phyloP scores from a whole-genome alignment of 2,797 vertebrate genomes.

The Mico argentatus region DNA sequence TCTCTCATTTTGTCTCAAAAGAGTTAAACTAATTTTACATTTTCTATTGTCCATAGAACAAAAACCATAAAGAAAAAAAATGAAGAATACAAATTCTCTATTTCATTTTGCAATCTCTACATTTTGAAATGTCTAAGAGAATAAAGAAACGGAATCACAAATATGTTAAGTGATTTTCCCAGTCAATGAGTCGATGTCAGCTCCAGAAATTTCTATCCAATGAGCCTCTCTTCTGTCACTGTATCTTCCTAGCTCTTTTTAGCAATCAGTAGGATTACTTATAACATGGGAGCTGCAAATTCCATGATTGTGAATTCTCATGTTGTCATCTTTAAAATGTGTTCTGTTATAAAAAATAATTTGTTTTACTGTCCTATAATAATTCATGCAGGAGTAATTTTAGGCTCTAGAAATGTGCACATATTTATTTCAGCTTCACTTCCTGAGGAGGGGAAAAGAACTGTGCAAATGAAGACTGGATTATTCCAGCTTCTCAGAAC shows the following conservation, averaged over 20 bases:
- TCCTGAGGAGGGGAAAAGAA: neutral
- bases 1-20: slow-evolving; percentile 7
- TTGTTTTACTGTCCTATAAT: neutral
- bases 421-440: neutral
- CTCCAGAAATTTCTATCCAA: slow-evolving; percentile 42
- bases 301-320: neutral
- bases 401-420: neutral
- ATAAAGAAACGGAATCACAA: neutral
- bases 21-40: slow-evolving; percentile 9
- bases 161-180: neutral
- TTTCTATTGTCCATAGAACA: neutral
- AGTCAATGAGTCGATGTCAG: neutral
- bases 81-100: neutral
- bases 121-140: neutral
- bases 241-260: neutral
- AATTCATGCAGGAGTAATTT: neutral
- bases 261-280: neutral
- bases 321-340: neutral
- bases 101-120: neutral
- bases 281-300: neutral
- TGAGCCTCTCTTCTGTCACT: neutral
- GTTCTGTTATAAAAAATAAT: neutral
- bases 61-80: neutral
- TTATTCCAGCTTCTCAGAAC: neutral
- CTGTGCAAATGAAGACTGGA: neutral